These are phyloP conservation scores for Caenorhabditis uteleia DNA, from an alignment of 2,888 invertebrate genomes.

Conservation along the genomic window DNA sequence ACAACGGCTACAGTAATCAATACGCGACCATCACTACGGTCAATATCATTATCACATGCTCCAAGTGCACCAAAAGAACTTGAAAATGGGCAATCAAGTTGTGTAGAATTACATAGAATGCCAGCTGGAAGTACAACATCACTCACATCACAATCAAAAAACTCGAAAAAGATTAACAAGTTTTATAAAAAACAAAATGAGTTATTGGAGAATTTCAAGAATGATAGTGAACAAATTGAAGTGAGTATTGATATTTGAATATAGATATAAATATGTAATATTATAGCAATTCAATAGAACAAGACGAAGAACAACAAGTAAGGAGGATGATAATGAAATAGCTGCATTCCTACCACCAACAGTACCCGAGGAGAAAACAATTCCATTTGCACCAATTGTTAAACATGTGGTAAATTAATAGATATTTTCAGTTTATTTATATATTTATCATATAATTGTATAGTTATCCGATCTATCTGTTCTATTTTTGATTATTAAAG, in stretches of 20 bases:
- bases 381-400: slow-evolving; percentile 28
- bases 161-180: slow-evolving; percentile 57
- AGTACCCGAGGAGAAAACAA: slow-evolving; percentile 12
- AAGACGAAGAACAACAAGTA: slow-evolving; percentile 30
- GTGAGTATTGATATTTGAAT: slow-evolving; percentile 20
- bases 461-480: slow-evolving; percentile 37
- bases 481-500: slow-evolving; percentile 11
- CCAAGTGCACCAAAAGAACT: slow-evolving; percentile 17
- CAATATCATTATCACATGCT: slow-evolving; percentile 25
- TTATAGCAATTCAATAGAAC: slow-evolving; percentile 38
- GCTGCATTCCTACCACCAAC: neutral
- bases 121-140: slow-evolving; percentile 29
- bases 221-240: slow-evolving; percentile 64
- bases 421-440: neutral
- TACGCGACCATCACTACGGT: slow-evolving; percentile 24
- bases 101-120: slow-evolving; percentile 24
- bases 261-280: neutral
- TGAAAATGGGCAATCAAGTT: slow-evolving; percentile 23
- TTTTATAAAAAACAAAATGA: slow-evolving; percentile 68
- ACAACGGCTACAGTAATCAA: neutral
- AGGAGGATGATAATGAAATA: slow-evolving; percentile 21
- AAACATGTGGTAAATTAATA: slow-evolving; percentile 20
- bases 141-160: slow-evolving; percentile 22
- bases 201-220: slow-evolving; percentile 65
- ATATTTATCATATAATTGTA: neutral